Base-by-base conservation (phyloP, 2,113 vertebrate genomes). In the Ifrita kowaldi region DNA sequence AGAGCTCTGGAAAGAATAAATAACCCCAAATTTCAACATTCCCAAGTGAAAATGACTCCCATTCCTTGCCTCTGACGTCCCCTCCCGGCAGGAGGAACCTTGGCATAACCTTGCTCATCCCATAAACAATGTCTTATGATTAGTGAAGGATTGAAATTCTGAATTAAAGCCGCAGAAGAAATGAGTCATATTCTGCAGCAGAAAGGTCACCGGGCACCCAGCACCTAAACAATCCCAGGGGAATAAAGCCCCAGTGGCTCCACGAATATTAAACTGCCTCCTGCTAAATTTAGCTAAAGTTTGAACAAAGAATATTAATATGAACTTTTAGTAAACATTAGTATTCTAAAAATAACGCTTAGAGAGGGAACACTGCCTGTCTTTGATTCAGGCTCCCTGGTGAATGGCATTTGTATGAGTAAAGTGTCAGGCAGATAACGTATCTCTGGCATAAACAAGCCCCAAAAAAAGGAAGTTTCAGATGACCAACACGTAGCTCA, bases 391-490 rank as follows among this genome's bases (percentile, higher is more conserved):
- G 60, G 30, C 55, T 22, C 5, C 0, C 46, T 21, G 74, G 9
- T 52, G 88, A 90, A 69, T 46, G 94, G 77, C 24, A 88, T 96
- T 90, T 63, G 94, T 74, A 1, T 33, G 22, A 57, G 47, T 10
- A 1, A 94, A 87, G 94, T 47, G 89, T 52, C 64, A 9, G 60
- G 76, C 4, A 78, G 89, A 95, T 84, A 93, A 91, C 6, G 1
- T 19, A 33, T 22, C 95, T 60, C 21, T 19, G 44, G 55, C 75
- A 83, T 16, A 86, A 92, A 94, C 41, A 53, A 50, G 22, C 44
- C 28, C 82, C 3, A 64, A 86, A 93, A 88, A 90, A 91, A 77
- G 89, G 94, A 96, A 96, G 39, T 93, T 95, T 75, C 64, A 87
- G 92, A 32, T 65, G 94, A 32, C n/a, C 30, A 7, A 11, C 15